Evolutionary conservation across 2,113 vertebrate species (phyloP).

Genomic region (Podocnemis expansa): DNA sequence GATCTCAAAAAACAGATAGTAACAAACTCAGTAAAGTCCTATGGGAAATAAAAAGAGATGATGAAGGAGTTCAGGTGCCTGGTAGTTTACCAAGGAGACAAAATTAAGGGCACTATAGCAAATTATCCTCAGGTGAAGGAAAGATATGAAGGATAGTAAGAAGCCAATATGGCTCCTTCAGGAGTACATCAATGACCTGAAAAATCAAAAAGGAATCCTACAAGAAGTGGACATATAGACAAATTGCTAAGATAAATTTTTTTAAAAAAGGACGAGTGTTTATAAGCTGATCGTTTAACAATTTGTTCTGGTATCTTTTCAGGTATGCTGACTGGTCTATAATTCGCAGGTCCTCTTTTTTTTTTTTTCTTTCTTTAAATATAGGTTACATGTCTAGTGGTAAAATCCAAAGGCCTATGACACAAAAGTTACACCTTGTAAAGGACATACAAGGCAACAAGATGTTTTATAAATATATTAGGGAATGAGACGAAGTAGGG

Average conservation of each 20-base stretch:
- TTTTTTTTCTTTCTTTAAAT: no score
- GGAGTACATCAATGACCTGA: not conserved
- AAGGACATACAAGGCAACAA: not conserved
- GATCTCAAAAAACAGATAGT: not conserved
- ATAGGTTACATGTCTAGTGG: not conserved
- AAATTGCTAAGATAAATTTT: not conserved
- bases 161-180: not conserved
- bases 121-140: not conserved
- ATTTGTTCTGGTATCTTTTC: no score
- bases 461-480: not conserved
- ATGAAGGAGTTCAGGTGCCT: not conserved
- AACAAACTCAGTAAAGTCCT: not conserved
- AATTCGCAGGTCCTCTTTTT: no score
- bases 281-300: no score
- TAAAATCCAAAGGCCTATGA: not conserved
- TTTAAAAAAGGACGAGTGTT: not conserved
- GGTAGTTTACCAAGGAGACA: not conserved
- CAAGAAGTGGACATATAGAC: not conserved
- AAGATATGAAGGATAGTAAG: not conserved
- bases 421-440: not conserved
- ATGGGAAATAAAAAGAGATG: not conserved
- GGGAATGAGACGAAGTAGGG: not conserved
- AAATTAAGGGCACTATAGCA: not conserved
- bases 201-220: not conserved
- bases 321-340: no score